These are phyloP conservation scores for Bombycilla garrulus DNA, from an alignment of 2,113 vertebrate species.

Conservation along the genomic window DNA sequence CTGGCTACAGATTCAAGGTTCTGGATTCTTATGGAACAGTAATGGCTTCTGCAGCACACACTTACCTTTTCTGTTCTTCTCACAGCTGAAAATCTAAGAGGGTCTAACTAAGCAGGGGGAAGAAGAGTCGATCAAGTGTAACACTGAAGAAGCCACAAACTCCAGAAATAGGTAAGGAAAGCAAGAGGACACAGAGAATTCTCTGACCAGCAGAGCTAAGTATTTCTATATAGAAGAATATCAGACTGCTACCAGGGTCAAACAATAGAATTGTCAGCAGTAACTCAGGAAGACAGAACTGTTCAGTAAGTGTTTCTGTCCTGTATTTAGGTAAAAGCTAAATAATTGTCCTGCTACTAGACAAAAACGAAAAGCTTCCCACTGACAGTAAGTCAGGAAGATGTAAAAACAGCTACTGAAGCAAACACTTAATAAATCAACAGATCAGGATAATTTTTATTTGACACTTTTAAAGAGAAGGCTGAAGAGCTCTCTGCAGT, in stretches of 20 bases:
- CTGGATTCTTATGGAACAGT: not conserved
- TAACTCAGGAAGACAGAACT: not conserved
- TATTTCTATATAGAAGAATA: not conserved
- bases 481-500: not conserved
- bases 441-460: not conserved
- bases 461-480: not conserved
- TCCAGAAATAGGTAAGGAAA: not conserved
- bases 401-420: not conserved
- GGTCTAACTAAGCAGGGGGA: not conserved
- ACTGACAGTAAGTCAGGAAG: not conserved
- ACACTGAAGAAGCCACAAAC: not conserved
- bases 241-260: not conserved
- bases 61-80: not conserved
- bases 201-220: not conserved
- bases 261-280: not conserved
- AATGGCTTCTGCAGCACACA: not conserved
- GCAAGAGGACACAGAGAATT: not conserved
- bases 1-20: not conserved
- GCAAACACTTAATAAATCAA: conserved; percentile 15
- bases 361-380: not conserved
- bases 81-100: not conserved
- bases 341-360: not conserved
- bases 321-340: not conserved
- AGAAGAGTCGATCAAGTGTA: not conserved
- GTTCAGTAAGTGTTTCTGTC: not conserved